Evolutionary conservation across 2,113 vertebrate genomes (phyloP).

Genomic region (Etheostoma cragini): DNA sequence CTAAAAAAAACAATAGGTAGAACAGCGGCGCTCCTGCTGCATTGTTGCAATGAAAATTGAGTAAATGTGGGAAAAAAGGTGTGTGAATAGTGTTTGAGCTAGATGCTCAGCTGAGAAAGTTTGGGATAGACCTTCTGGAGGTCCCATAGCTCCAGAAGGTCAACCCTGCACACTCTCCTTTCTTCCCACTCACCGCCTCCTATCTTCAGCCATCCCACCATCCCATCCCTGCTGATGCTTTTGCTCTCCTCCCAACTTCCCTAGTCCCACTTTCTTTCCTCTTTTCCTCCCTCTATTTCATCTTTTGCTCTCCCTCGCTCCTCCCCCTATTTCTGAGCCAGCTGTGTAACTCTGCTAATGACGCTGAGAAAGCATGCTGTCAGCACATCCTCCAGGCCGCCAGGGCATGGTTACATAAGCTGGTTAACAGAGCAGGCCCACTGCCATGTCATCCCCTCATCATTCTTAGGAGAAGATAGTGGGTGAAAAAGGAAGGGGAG

Average conservation of each 20-base stretch:
- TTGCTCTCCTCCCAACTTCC: slow-evolving; percentile 47
- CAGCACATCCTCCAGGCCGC: slow-evolving; percentile 77
- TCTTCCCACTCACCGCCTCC: slow-evolving; percentile 17
- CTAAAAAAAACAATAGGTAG: slow-evolving; percentile 41
- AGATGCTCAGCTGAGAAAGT: slow-evolving; percentile 25
- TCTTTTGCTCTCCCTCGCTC: slow-evolving; percentile 31
- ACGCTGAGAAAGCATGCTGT: slow-evolving; percentile 79
- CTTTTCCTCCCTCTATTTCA: slow-evolving; percentile 41
- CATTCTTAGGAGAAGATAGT: slow-evolving; percentile 54
- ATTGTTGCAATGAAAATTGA: slow-evolving; percentile 58
- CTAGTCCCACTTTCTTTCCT: slow-evolving; percentile 43
- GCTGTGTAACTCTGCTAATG: slow-evolving; percentile 81
- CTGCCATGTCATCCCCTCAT: slow-evolving; percentile 76
- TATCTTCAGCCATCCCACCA: slow-evolving; percentile 13
- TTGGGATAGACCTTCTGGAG: slow-evolving; percentile 53
- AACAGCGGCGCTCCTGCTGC: slow-evolving; percentile 49
- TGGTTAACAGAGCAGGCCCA: slow-evolving; percentile 78
- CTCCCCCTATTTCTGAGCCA: slow-evolving; percentile 65
- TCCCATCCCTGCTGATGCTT: slow-evolving; percentile 20
- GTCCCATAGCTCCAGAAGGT: slow-evolving; percentile 43
- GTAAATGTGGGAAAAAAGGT: slow-evolving; percentile 19
- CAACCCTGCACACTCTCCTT: slow-evolving; percentile 11
- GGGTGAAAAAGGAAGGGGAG: slow-evolving; percentile 14
- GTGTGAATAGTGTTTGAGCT: slow-evolving; percentile 32
- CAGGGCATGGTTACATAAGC: slow-evolving; percentile 80